Base-by-base conservation (phyloP, 1,140 invertebrate species). In the Ceratoteleas bidentatus region DNA sequence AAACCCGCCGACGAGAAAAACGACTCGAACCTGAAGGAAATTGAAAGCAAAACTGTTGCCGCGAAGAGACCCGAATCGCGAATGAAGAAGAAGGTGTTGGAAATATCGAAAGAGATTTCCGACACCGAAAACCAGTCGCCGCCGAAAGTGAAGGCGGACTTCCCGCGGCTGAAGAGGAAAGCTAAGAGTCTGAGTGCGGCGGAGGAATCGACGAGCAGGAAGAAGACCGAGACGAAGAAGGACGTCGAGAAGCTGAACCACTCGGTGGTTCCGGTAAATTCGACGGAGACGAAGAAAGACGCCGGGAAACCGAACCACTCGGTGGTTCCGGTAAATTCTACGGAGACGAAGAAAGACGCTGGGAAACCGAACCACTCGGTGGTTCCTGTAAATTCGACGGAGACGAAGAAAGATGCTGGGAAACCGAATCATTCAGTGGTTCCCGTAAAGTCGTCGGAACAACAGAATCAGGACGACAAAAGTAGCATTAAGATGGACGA, bases 101-200 rank as follows among this genome's bases (percentile, higher is more conserved):
- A 52, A 47, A 6, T 6, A 33, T 15, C 56, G 10, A 78, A 78
- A 32, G 33, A 60, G n/a, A 54, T 15, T 52, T 78, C 68, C 6
- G 68, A 72, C n/a, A 72, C 75, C 4, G 75, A 78, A 33, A 78
- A 78, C 43, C 60, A 72, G 7, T 72, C 68, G 6, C 60, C 66
- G 10, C 50, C 53, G 0, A 78, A 78, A 58, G 10, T 64, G 11
- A 53, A 24, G 24, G 14, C 36, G 8, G 66, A 64, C 0, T 11
- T 54, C 34, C 6, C 64, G 32, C n/a, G 11, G 5, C 6, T 16
- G 3, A 45, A 33, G 40, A 7, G 49, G 34, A 77, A 62, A 49
- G 24, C 36, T 0, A 54, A 56, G 36, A 77, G 32, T 56, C 32
- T 56, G n/a, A 56, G 9, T 7, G 10, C 45, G 9, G 15, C 33